Base-by-base conservation (phyloP, 2,797 vertebrate species). In the Xiphophorus birchmanni region DNA sequence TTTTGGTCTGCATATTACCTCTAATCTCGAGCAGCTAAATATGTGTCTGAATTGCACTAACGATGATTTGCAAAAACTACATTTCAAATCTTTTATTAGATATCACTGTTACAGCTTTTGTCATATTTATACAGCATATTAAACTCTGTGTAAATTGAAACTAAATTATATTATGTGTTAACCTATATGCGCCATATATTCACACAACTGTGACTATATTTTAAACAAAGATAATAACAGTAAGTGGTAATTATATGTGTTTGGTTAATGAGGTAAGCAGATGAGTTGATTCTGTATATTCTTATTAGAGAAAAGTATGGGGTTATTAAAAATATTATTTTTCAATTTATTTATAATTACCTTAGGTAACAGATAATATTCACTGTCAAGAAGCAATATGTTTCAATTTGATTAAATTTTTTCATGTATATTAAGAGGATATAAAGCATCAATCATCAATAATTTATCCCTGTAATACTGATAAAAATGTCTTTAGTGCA, bases 1-100 rank as follows among this genome's bases (percentile, higher is more conserved):
- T 78, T 87, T 84, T 84, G 84, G 84, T 47, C 74, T 73, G 82
- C 74, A 82, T 87, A 80, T 82, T 86, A 78, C 74, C 77, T 80
- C 23, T 83, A 83, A 86, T 87, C 86, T 89, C 82, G 74, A 87
- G 76, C 76, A 72, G 52, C 58, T 69, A 58, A 85, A 72, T 72
- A 71, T 76, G 73, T 12, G 74, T 76, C 37, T 42, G 35, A 80
- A 87, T 85, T 72, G 44, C 58, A 76, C 40, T n/a, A 78, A 80
- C 63, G 37, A 73, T 0, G 13, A 65, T 65, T 82, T 80, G 81
- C 65, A 74, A 75, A 35, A 75, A 29, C 71, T 76, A 74, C 82
- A 75, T 76, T 82, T 35, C 50, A 54, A 15, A 35, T 81, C 56
- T 80, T 11, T 35, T 48, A 78, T 85, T 44, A 48, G 44, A 79